Evolutionary conservation across 2,888 invertebrate genomes (phyloP).

Genomic region (Diloba caeruleocephala): DNA sequence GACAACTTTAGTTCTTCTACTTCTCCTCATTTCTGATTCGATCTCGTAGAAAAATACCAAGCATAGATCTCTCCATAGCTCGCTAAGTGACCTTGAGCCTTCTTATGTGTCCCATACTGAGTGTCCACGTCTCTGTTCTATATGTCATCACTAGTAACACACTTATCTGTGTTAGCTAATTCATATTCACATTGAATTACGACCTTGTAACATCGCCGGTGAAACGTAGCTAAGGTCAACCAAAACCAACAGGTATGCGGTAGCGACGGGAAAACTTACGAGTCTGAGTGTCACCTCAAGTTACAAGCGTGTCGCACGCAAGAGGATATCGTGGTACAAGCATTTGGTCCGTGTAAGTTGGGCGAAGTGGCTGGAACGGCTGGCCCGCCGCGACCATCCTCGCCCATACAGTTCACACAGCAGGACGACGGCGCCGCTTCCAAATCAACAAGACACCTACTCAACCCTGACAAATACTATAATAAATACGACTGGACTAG

Average conservation of each 20-base stretch:
- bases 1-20: no score
- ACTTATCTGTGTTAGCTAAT: constrained; percentile 20
- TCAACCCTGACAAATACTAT: constrained; percentile 92
- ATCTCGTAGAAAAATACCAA: no score
- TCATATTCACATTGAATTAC: constrained; percentile 33
- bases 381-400: constrained; percentile 93
- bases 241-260: constrained; percentile 90
- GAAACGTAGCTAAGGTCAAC: constrained; percentile 31
- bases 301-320: constrained; percentile 95
- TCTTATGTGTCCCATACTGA: no score
- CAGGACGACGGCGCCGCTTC: constrained; percentile 93
- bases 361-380: constrained; percentile 92
- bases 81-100: no score
- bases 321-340: constrained; percentile 93
- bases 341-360: constrained; percentile 93
- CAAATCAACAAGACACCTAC: constrained; percentile 94
- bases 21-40: no score
- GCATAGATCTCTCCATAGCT: no score
- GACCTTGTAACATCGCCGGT: constrained; percentile 25
- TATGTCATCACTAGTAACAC: no score
- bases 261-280: constrained; percentile 94
- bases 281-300: constrained; percentile 95
- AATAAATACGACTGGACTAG: constrained; percentile 89
- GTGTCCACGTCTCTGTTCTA: no score
- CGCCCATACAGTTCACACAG: constrained; percentile 94